These are phyloP conservation scores for Calliphora vomitoria DNA, from an alignment of 2,888 invertebrate genomes.

Conservation along the genomic window DNA sequence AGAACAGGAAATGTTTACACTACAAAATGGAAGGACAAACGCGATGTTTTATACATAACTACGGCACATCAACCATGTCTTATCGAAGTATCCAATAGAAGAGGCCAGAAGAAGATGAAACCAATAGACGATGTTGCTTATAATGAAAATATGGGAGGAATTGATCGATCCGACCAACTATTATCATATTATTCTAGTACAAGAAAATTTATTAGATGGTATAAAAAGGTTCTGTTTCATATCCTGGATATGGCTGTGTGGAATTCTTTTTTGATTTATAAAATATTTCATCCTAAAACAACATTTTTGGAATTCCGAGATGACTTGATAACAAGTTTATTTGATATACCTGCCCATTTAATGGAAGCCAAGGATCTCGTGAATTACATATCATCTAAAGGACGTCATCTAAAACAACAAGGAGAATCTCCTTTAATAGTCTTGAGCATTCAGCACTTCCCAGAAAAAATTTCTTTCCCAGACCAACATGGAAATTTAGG, in stretches of 20 bases:
- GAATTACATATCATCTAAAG: not conserved
- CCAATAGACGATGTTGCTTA: constrained; percentile 52
- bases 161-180: constrained; percentile 30
- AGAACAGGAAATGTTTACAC: constrained; percentile 43
- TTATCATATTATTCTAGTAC: not conserved
- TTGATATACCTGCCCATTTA: not conserved
- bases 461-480: too few species aligned
- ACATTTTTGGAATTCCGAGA: not conserved
- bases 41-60: not conserved
- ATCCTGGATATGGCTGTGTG: constrained; percentile 18
- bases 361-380: not conserved
- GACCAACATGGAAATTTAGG: too few species aligned
- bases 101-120: constrained; percentile 50
- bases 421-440: too few species aligned
- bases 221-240: constrained; percentile 32
- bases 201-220: not conserved
- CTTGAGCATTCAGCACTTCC: too few species aligned
- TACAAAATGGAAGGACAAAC: constrained; percentile 11
- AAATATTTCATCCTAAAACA: not conserved
- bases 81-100: constrained; percentile 44
- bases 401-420: too few species aligned
- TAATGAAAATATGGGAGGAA: constrained; percentile 51
- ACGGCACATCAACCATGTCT: constrained; percentile 37
- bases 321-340: not conserved
- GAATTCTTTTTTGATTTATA: constrained; percentile 23